Evolutionary conservation across 2,888 invertebrate species (phyloP).

Genomic region (Leucophora obtusa): DNA sequence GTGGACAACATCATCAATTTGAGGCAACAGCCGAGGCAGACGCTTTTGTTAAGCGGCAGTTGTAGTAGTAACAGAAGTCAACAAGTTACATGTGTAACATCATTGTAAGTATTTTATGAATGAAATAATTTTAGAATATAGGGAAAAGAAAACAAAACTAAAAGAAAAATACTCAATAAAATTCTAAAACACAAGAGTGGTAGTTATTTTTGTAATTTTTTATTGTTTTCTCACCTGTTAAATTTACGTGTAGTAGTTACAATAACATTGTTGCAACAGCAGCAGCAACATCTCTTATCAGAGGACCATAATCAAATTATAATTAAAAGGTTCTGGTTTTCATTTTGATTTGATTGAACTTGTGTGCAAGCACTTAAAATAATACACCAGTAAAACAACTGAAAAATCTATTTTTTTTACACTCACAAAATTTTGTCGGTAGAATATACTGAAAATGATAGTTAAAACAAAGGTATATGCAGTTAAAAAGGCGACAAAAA

Average conservation of each 20-base stretch:
- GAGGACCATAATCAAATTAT: slow-evolving; percentile 30
- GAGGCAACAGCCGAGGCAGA: slow-evolving; percentile 5
- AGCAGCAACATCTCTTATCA: slow-evolving; percentile 42
- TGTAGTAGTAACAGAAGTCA: slow-evolving; percentile 34
- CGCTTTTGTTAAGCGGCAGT: background rate
- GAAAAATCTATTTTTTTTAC: no score
- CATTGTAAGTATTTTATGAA: slow-evolving; percentile 49
- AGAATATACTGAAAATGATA: no score
- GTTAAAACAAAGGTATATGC: no score
- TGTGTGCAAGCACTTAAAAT: no score
- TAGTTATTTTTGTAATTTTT: slow-evolving; percentile 1
- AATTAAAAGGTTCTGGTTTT: slow-evolving; percentile 2
- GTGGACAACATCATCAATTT: background rate
- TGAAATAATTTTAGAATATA: slow-evolving; percentile 41
- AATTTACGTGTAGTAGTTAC: background rate
- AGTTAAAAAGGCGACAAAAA: no score
- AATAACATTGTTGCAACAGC: slow-evolving; percentile 18
- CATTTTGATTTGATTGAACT: background rate
- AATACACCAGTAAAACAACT: no score
- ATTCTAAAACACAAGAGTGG: background rate
- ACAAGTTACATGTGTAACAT: slow-evolving; percentile 37
- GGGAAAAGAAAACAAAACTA: background rate
- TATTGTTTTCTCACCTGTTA: slow-evolving; percentile 50
- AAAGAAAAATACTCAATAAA: slow-evolving; percentile 3
- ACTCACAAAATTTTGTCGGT: no score